Evolutionary conservation across 2,888 invertebrate species (phyloP), one percentile per base, ranked within the genome.

Genomic region (Tipula lateralis): DNA sequence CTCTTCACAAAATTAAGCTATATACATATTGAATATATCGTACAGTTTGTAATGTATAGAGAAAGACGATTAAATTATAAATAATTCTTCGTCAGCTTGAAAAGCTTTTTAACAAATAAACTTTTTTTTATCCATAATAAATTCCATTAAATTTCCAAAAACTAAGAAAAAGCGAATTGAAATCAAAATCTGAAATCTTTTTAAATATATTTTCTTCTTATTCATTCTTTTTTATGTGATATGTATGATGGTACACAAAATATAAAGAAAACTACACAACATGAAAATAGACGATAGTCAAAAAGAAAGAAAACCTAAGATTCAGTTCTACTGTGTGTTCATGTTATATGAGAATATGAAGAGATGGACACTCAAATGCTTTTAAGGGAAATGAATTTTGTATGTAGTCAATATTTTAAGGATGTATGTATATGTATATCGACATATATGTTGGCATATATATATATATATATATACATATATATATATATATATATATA

Each of bases 401-500:
- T 84, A 36, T 84, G 84, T 84, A 84, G 84, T 84, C 84, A 84
- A 84, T 39, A 84, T 84, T 84, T 39, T 84, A 84, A 84, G 83
- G 29, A 82, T 66, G 13, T 39, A 66, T 66, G 24, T 66, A 24
- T 66, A 66, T 24, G 24, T 66, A 66, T 66, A 66, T 66, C 9
- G 19, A 7, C 16, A 44, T 44, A n/a, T 44, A 44, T n/a, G n/a
- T 44, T n/a, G n/a, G 7, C 7, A 32, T 32, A 32, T 32, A 32
- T 32, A 32, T 32, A n/a, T 44, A 44, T 36, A 36, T 7, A 36
- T 44, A 44, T 44, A 32, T 44, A 44, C n/a, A 44, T 44, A 44
- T 44, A 44, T n/a, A 44, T 32, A 32, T 32, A 32, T 32, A 32
- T 32, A 32, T 32, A 32, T 32, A 32, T 32, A 32, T 32, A 32